Evolutionary conservation across 1,140 invertebrate genomes (phyloP), one percentile per base, ranked within the genome.

Genomic region (Leptinotarsa defecta): DNA sequence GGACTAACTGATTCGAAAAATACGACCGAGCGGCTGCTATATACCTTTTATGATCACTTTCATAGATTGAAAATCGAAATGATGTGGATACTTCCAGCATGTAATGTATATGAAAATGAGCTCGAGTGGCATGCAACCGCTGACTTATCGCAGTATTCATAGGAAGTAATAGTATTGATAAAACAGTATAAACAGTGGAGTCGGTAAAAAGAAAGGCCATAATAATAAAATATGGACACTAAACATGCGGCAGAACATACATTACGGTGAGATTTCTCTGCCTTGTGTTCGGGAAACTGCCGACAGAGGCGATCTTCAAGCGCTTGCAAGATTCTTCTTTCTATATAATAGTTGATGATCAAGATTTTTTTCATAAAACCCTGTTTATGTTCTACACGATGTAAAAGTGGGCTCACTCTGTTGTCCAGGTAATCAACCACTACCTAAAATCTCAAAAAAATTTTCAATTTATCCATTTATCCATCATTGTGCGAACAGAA

Each of bases 141-240:
- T 19, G 52, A 57, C 74, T 34, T 24, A 63, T 70, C 68, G 57
- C 22, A 62, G 5, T 63, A 43, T 64, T 70, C 73, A 70, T 76
- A 78, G 70, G 74, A 78, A 76, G 77, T 76, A 76, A 78, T 78
- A 71, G 74, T 76, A 78, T 75, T 77, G 76, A 75, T 77, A 77
- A 57, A 77, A 77, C 71, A 76, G 71, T 57, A 76, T 73, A 73
- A 73, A 78, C 74, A 76, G 70, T 57, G 74, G 70, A 78, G 69
- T 62, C 71, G 74, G 74, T 74, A 71, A 78, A 71, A 76, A 78
- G 65, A 62, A 72, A 65, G 73, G 65, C 63, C 64, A 73, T 78
- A 78, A 78, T 78, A 78, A 76, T 78, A 78, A 78, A 78, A 76
- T 78, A 78, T 78, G 71, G 71, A 69, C 77, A 71, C 65, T 76